Conservation (phyloP, 2,797 vertebrate genomes). For the Poecilia picta region DNA sequence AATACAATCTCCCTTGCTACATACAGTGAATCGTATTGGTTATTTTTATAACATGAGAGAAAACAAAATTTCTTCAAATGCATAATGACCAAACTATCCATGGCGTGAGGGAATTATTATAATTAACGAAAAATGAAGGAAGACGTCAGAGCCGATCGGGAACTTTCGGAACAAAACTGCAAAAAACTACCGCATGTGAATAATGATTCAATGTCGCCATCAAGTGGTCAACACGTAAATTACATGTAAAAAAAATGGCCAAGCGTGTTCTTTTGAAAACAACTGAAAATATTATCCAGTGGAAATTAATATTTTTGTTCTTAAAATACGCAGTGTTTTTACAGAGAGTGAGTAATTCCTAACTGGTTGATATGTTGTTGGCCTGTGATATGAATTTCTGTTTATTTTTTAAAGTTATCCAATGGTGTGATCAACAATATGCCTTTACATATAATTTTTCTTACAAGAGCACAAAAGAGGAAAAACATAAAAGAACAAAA, state of each 20-base stretch:
- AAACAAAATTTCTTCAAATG: background rate
- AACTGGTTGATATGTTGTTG: background rate
- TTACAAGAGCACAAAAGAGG: background rate
- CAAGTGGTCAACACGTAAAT: slow-evolving; percentile 42
- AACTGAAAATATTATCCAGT: background rate
- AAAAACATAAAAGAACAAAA: background rate
- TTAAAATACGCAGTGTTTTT: background rate
- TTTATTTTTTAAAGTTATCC: background rate
- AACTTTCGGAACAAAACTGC: background rate
- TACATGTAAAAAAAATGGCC: background rate
- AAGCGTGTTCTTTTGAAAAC: background rate
- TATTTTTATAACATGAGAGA: background rate
- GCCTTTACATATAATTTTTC: background rate
- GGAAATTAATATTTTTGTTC: background rate
- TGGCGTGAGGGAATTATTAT: too few species aligned
- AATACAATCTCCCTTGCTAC: background rate
- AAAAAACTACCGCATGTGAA: slow-evolving; percentile 20
- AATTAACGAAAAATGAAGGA: background rate
- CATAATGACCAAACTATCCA: too few species aligned
- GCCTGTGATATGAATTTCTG: background rate
- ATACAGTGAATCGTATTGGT: background rate
- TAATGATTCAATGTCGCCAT: slow-evolving; percentile 77
- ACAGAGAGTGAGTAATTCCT: too few species aligned
- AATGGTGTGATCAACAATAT: background rate
- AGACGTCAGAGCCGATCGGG: too few species aligned